Percentiles rank a stretch among this genome's conserved stretches.
These are phyloP conservation scores for Chloropsis hardwickii DNA, from an alignment of 2,113 vertebrate species.

Conservation along the genomic window DNA sequence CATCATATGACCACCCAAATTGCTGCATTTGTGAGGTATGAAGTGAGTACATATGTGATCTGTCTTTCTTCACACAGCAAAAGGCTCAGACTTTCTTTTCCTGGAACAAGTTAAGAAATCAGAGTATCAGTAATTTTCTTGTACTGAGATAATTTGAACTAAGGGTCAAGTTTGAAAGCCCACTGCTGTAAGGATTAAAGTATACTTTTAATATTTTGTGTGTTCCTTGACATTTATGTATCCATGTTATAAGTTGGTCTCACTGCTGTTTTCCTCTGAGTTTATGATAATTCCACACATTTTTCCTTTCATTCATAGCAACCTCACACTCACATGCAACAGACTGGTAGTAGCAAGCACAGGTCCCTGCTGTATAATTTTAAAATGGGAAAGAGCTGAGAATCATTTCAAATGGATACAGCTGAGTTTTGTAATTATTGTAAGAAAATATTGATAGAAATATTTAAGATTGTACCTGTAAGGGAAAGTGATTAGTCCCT, in stretches of 20 bases:
- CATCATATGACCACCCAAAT: not conserved
- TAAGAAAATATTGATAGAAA: not conserved
- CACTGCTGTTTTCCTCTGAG: not conserved
- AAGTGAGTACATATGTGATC: rapidly evolving
- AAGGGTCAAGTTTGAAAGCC: not conserved
- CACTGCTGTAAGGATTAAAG: not conserved
- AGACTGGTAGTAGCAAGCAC: not conserved
- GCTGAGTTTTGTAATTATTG: not conserved
- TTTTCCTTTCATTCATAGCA: not conserved
- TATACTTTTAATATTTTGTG: not conserved
- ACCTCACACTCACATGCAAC: not conserved
- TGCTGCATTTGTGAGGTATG: not conserved
- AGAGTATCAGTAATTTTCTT: not conserved
- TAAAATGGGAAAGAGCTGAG: not conserved
- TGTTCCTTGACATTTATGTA: not conserved
- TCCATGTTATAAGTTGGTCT: not conserved
- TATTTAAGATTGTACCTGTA: not conserved
- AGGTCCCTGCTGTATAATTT: not conserved
- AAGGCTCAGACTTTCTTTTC: not conserved
- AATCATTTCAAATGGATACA: not conserved
- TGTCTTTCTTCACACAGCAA: not conserved
- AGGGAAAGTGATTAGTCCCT: not conserved
- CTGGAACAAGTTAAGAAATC: not conserved
- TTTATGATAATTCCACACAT: not conserved
- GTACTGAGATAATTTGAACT: not conserved